Conservation (phyloP, 2,113 vertebrate genomes). For the Thymallus thymallus region DNA sequence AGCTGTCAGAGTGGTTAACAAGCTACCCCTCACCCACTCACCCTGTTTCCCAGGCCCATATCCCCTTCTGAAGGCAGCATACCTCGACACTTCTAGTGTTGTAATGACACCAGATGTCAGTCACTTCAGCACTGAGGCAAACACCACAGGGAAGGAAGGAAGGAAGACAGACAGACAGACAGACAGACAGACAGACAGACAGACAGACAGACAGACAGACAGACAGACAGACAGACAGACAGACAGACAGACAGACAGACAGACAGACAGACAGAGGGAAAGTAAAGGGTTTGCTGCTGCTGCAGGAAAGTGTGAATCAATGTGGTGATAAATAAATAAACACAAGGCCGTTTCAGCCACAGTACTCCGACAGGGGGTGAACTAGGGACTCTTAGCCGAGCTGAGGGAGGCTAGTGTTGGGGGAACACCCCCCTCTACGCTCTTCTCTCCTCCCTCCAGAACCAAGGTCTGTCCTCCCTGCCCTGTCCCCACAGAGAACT, state of each 20-base stretch:
- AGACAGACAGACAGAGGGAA: neutral
- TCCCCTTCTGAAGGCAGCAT: neutral
- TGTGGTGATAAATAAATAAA: neutral
- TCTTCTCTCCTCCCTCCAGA: neutral
- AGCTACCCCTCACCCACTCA: too few species aligned
- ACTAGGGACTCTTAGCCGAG: too few species aligned
- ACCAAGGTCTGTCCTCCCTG: neutral
- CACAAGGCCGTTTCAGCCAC: too few species aligned
- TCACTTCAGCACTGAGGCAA: neutral
- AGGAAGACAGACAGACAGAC: too few species aligned
- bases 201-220: too few species aligned
- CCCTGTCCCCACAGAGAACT: neutral
- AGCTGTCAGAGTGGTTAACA: neutral
- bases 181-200: neutral
- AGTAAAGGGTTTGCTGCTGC: neutral
- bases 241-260: too few species aligned
- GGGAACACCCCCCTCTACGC: neutral
- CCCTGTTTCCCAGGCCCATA: too few species aligned
- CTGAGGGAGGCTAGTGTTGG: too few species aligned
- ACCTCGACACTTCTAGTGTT: neutral
- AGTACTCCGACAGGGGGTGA: neutral
- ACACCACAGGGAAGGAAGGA: neutral
- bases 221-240: too few species aligned
- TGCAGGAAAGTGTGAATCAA: neutral
- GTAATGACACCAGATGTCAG: slow-evolving; percentile 1